Evolutionary conservation across 2,888 invertebrate genomes (phyloP), one percentile per base, ranked within the genome.

Genomic region (Catocala sponsa): DNA sequence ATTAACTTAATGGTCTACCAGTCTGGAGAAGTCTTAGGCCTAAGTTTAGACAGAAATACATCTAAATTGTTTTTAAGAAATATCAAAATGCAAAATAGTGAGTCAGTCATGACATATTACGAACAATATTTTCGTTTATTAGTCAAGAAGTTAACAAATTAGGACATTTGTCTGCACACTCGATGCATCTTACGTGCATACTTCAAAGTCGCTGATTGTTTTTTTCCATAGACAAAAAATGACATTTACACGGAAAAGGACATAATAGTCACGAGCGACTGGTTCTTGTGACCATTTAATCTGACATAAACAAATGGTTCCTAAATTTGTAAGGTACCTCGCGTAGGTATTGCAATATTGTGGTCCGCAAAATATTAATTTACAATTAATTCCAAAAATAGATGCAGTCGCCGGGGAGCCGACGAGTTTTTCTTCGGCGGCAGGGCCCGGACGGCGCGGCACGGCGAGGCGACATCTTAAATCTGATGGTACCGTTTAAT

Each of bases 291-390:
- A 73, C 67, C 72, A 79, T 87, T 81, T 81, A 81, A 84, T 80
- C 82, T 84, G 86, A 88, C 86, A 86, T 68, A 77, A 82, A 89
- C 79, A 73, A 89, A 90, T 89, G 82, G 72, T 77, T 72, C 67
- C 65, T 68, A 75, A 68, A 75, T 64, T 64, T 54, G 43, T 47
- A 50, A 57, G 58, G 55, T 65, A 68, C 53, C 51, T 53, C 41
- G 49, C 51, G 53, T 63, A 59, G 63, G 57, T 52, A 53, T 48
- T 65, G 49, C 43, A 63, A 43, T 55, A 57, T 68, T 61, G 55
- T 68, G 49, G 51, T 60, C 49, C 58, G 32, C 25, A 47, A 44
- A 61, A 61, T 43, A 48, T 64, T 61, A 53, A 59, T 58, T 54
- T 38, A 56, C 32, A 50, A 50, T 50, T 35, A 13, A 33, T 12